Evolutionary conservation across 2,113 vertebrate species (phyloP), one percentile per base, ranked within the genome.

Genomic region (Patagioenas fasciata): DNA sequence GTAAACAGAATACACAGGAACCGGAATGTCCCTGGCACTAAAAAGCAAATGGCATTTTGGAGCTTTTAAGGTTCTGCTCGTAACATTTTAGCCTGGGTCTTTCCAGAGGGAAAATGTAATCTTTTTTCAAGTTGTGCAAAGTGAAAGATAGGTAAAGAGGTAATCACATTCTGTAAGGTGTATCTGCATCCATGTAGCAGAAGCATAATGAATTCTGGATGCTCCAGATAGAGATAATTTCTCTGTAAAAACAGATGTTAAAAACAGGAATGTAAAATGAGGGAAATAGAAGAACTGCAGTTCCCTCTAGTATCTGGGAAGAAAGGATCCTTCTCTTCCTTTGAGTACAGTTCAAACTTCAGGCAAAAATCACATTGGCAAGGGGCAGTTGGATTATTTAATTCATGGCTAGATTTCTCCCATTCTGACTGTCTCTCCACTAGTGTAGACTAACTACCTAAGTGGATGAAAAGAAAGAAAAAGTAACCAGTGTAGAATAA

Each of bases 401-500:
- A 79, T 85, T 85, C 12, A 5, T 51, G 56, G 57, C 21, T 72
- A 32, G 85, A 87, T 91, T 94, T 84, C 60, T 66, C 89, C 93
- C 54, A 80, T 92, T 94, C 80, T 94, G 75, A 31, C 66, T 80
- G 23, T 51, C 50, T 82, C 56, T 67, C 72, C 3, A 5, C 32
- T 73, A 85, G 38, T 61, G 85, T 42, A 81, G 82, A 62, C 84
- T 96, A 91, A 62, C 84, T 96, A 91, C 42, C 85, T 91, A 81
- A 95, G 80, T 79, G 53, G 69, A 65, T 58, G 34, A 73, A 80
- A 81, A 91, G n/a, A 56, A 51, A 80, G 74, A 93, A 93, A 74
- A 97, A 85, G 83, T 96, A 96, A 91, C 74, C 36, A 58, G 54
- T 19, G 24, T 70, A 94, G 88, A 96, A 83, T 96, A 96, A 96